Conservation (phyloP, 1,140 invertebrate species). For the Euglossa dilemma region DNA sequence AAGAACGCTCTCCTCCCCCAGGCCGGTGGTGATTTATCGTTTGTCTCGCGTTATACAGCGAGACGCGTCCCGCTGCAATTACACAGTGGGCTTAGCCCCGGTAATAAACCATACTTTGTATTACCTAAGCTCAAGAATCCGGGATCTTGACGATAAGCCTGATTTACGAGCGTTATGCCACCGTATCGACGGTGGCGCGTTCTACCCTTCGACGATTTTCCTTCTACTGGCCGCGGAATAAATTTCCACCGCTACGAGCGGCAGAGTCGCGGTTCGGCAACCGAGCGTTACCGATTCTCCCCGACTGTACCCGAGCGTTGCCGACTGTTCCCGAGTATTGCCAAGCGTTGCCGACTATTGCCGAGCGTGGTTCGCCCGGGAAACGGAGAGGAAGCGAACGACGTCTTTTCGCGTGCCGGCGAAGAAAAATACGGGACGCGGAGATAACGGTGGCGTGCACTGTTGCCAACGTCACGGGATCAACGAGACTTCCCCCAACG, state of each 20-base stretch:
- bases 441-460: constrained; percentile 14
- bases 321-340: too few relatives aligned
- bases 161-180: constrained; percentile 38
- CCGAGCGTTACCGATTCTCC: too few relatives aligned
- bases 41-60: not conserved
- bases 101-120: constrained; percentile 49
- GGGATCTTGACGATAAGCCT: constrained; percentile 46
- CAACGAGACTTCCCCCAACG: constrained; percentile 13
- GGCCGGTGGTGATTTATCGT: constrained; percentile 6
- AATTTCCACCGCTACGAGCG: not conserved
- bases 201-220: not conserved
- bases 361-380: not conserved
- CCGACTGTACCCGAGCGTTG: too few relatives aligned
- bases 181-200: not conserved
- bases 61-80: constrained; percentile 25
- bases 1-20: not conserved
- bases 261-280: too few relatives aligned
- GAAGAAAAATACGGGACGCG: constrained; percentile 12
- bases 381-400: not conserved
- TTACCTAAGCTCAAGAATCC: constrained; percentile 40
- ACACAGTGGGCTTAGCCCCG: constrained; percentile 23
- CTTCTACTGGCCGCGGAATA: not conserved
- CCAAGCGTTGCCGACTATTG: not conserved
- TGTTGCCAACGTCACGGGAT: not conserved
- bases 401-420: not conserved